Evolutionary conservation across 2,113 vertebrate genomes (phyloP).

Genomic region (Cyprinodon brontotheroides): DNA sequence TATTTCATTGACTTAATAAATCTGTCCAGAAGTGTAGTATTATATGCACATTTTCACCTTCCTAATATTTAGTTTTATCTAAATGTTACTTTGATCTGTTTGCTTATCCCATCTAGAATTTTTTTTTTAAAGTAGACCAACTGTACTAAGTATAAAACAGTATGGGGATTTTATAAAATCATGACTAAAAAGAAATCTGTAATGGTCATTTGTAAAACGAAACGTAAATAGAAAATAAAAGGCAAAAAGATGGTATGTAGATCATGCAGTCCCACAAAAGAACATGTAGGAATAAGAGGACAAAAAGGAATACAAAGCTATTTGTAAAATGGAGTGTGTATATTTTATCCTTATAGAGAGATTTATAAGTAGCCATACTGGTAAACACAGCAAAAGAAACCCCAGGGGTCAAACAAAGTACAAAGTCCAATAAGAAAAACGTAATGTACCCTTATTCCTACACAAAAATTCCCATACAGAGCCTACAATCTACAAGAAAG

Average conservation of each 20-base stretch:
- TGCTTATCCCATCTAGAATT: neutral
- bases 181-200: neutral
- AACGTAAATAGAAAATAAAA: neutral
- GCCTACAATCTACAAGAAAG: slow-evolving; percentile 52
- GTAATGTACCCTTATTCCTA: neutral
- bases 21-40: neutral
- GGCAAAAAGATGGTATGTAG: neutral
- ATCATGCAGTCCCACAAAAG: neutral
- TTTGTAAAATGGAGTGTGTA: slow-evolving; percentile 14
- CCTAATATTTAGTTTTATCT: neutral
- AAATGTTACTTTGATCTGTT: neutral
- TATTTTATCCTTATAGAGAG: slow-evolving; percentile 6
- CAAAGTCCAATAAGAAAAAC: slow-evolving; percentile 14
- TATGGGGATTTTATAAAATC: neutral
- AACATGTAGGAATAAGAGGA: neutral
- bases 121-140: neutral
- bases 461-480: slow-evolving; percentile 23
- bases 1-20: neutral
- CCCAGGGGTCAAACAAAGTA: slow-evolving; percentile 40
- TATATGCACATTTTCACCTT: slow-evolving; percentile 5
- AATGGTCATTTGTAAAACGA: neutral
- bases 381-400: slow-evolving; percentile 26
- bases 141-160: no score
- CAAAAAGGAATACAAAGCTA: slow-evolving; percentile 2
- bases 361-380: slow-evolving; percentile 12